Evolutionary conservation across 2,113 vertebrate genomes (phyloP), one percentile per base, ranked within the genome.

Genomic region (Procapra przewalskii): DNA sequence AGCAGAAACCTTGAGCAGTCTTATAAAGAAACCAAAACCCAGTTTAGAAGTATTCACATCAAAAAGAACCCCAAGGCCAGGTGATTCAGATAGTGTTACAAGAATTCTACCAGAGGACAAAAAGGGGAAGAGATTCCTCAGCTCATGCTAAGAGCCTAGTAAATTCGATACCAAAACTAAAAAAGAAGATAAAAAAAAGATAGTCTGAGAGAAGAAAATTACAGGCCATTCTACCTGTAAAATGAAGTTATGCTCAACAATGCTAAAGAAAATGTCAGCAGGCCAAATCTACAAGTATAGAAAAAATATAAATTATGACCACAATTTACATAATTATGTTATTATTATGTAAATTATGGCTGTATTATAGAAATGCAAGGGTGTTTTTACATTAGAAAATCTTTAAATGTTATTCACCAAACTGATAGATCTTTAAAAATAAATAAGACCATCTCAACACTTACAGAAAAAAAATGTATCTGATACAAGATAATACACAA

Each of bases 31-130:
- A 90, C 55, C 75, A 40, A 93, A 96, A 84, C 16, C 33, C 11
- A 82, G 45, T 79, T 97, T 92, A 75, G 77, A 96, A 55, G 10
- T 50, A 64, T 83, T 84, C 36, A 59, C 75, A 60, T 43, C 31
- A 36, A 59, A 96, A 94, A 89, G 25, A 96, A 71, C 60, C 33
- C 6, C 33, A 79, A 88, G 5, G 21, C 45, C 57, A 79, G n/a
- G 81, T 96, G 84, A 98, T 94, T 97, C 89, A 97, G 33, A 60
- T 71, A 55, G 17, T 16, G 29, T 83, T 94, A 57, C 3, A 87
- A 96, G 64, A 97, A 91, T 79, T 79, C 50, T 97, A 87, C 60
- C 43, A 89, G 82, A 94, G 33, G 90, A 88, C 6, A 45, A 71
- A 79, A 97, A 92, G 36, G 21, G 31, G 64, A 95, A 95, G 50